Evolutionary conservation across 2,797 vertebrate species (phyloP).

Genomic region (Characodon lateralis): DNA sequence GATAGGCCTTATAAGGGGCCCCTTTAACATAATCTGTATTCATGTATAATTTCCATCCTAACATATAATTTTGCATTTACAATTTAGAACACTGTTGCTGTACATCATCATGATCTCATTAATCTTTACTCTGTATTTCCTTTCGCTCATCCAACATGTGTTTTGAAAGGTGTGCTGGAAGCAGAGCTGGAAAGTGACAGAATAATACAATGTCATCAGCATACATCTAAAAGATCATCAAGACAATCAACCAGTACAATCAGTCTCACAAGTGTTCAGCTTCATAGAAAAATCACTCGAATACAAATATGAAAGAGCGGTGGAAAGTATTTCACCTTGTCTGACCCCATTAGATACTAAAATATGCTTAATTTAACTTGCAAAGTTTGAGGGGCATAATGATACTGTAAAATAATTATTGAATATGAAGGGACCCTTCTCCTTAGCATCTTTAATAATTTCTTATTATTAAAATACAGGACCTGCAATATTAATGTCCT

Average conservation of each 20-base stretch:
- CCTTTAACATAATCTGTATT: background rate
- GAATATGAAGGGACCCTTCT: too few species aligned
- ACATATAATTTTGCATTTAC: too few species aligned
- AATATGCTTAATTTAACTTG: too few species aligned
- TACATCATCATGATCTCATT: background rate
- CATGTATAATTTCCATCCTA: background rate
- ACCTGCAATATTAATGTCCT: too few species aligned
- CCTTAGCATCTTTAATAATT: too few species aligned
- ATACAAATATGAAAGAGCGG: background rate
- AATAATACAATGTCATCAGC: background rate
- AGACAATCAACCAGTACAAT: background rate
- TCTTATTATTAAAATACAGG: too few species aligned
- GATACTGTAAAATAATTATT: too few species aligned
- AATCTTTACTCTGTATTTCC: background rate
- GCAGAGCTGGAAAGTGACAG: too few species aligned
- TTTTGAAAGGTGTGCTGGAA: background rate
- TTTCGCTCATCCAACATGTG: background rate
- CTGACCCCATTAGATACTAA: too few species aligned
- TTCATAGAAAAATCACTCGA: background rate
- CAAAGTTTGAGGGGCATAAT: too few species aligned
- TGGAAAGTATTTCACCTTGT: too few species aligned
- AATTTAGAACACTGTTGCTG: background rate
- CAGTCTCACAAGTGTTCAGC: background rate
- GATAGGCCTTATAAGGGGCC: background rate
- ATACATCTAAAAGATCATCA: background rate